Evolutionary conservation across 2,888 invertebrate species (phyloP).

Genomic region (Druceiella hillmani): DNA sequence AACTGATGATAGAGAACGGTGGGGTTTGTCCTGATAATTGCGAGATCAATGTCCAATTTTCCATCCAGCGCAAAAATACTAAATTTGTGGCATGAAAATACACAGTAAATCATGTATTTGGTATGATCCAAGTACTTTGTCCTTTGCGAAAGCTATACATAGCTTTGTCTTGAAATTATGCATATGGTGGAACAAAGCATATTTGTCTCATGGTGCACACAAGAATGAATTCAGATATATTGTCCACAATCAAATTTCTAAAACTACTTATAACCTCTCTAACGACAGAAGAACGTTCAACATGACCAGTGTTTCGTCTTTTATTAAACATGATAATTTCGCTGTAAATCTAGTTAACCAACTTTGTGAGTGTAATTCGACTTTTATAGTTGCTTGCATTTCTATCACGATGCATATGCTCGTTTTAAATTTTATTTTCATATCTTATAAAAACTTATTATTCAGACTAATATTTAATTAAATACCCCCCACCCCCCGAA

Average conservation of each 20-base stretch:
- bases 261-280: slow-evolving; percentile 40
- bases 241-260: slow-evolving; percentile 43
- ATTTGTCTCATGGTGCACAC: slow-evolving; percentile 42
- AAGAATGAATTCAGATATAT: slow-evolving; percentile 43
- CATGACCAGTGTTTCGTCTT: slow-evolving; percentile 40
- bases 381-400: too few relatives aligned
- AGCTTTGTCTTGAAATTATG: slow-evolving; percentile 81
- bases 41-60: slow-evolving; percentile 55
- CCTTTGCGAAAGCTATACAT: slow-evolving; percentile 55
- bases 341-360: too few relatives aligned
- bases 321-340: slow-evolving; percentile 43
- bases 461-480: too few relatives aligned
- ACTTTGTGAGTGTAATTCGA: too few relatives aligned
- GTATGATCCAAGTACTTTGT: slow-evolving; percentile 68
- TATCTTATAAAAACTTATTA: too few relatives aligned
- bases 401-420: too few relatives aligned
- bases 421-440: too few relatives aligned
- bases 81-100: slow-evolving; percentile 57
- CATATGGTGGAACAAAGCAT: slow-evolving; percentile 67
- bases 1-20: slow-evolving; percentile 63
- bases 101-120: slow-evolving; percentile 58
- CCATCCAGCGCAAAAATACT: slow-evolving; percentile 49
- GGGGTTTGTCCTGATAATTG: slow-evolving; percentile 67
- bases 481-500: too few relatives aligned
- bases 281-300: slow-evolving; percentile 35